These are phyloP conservation scores for Creontiades dilutus DNA, from an alignment of 2,888 invertebrate genomes.

Conservation along the genomic window DNA sequence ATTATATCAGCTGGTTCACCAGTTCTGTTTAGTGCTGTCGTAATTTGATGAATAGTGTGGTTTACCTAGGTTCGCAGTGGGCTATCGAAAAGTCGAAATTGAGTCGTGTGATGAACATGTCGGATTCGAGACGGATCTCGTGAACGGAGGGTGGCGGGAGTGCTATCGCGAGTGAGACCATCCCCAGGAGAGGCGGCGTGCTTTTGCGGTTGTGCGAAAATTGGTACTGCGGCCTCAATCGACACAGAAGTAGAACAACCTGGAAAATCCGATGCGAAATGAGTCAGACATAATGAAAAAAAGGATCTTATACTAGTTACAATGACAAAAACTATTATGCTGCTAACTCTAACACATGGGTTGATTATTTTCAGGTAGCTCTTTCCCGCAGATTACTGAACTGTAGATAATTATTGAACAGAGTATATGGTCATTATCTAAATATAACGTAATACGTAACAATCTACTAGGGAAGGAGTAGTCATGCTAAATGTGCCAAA, in stretches of 20 bases:
- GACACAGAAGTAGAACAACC: slow-evolving; percentile 95
- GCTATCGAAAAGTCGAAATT: slow-evolving; percentile 97
- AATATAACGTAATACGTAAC: no score
- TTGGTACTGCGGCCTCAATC: slow-evolving; percentile 94
- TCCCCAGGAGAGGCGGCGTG: slow-evolving; percentile 91
- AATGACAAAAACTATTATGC: no score
- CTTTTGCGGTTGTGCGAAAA: slow-evolving; percentile 94
- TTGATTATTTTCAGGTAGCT: no score
- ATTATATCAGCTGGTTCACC: no score
- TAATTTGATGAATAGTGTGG: background rate
- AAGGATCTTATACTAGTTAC: no score
- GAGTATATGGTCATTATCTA: no score
- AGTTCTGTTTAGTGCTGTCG: no score
- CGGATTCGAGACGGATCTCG: slow-evolving; percentile 95
- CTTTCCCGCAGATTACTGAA: no score
- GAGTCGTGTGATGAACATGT: slow-evolving; percentile 97
- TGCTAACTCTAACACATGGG: no score
- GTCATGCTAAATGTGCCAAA: no score
- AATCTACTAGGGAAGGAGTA: no score
- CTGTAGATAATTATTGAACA: no score
- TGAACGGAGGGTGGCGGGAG: slow-evolving; percentile 98
- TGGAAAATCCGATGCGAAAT: slow-evolving; percentile 78
- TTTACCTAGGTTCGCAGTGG: slow-evolving; percentile 96
- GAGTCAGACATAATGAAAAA: background rate
- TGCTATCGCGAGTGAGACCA: slow-evolving; percentile 97